phyloP scores from a whole-genome alignment of 2,888 invertebrate genomes.

The Dynastes tityus region DNA sequence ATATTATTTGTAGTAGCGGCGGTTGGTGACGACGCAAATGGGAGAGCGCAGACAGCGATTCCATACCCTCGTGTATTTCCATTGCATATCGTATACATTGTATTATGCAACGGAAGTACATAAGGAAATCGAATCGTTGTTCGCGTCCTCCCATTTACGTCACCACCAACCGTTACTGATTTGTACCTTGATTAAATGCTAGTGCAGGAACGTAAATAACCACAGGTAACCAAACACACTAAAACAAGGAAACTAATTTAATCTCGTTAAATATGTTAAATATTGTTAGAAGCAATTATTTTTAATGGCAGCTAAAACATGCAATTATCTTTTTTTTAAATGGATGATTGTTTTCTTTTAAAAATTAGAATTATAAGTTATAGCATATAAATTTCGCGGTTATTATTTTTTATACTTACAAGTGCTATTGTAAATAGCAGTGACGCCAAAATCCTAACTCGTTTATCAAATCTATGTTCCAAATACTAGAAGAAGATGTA shows the following conservation, averaged over 20 bases:
- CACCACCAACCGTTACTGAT: too few species aligned
- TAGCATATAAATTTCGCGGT: too few species aligned
- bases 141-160: too few species aligned
- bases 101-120: too few species aligned
- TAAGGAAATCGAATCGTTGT: too few species aligned
- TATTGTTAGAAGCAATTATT: not conserved
- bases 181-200: constrained; percentile 83
- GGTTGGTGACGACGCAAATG: too few species aligned
- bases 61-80: too few species aligned
- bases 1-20: constrained; percentile 54
- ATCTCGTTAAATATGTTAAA: not conserved
- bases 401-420: constrained; percentile 72
- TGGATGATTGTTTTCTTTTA: not conserved
- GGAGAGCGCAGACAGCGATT: too few species aligned
- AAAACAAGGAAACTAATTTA: constrained; percentile 60
- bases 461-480: constrained; percentile 80
- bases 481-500: constrained; percentile 73
- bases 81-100: too few species aligned
- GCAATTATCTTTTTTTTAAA: too few species aligned
- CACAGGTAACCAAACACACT: constrained; percentile 86
- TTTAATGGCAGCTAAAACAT: too few species aligned
- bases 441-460: constrained; percentile 81
- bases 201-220: constrained; percentile 85
- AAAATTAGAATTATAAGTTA: not conserved
- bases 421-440: constrained; percentile 79